Percentiles rank a stretch among this genome's conserved stretches.
These are phyloP conservation scores for Euglossa dilemma DNA, from an alignment of 1,140 invertebrate genomes.

Conservation along the genomic window DNA sequence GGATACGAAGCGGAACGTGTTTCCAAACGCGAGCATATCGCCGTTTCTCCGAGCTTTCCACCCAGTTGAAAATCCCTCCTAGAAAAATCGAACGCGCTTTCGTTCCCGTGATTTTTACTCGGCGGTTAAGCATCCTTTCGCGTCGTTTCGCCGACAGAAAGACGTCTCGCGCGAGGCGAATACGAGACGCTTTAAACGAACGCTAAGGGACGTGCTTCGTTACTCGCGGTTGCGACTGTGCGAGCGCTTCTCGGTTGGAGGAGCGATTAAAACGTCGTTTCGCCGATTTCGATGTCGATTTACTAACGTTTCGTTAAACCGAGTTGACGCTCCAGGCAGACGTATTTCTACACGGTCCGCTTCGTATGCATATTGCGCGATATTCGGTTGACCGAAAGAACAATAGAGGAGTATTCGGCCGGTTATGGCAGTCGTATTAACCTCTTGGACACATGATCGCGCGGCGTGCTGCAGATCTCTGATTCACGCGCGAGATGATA, in stretches of 20 bases:
- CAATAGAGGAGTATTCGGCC: neutral
- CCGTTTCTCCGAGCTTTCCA: accelerated
- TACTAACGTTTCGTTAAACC: slow-evolving; percentile 7
- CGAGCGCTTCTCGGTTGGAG: neutral
- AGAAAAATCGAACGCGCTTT: neutral
- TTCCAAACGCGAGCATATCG: neutral
- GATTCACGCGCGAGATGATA: neutral
- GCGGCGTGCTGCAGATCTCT: neutral
- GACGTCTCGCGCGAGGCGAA: neutral
- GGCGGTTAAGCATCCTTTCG: no score
- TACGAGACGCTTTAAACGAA: neutral
- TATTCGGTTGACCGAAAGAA: neutral
- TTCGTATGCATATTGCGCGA: neutral
- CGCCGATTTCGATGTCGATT: neutral
- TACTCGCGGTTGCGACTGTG: no score
- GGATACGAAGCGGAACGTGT: neutral
- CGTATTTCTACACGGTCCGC: neutral
- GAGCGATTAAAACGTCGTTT: neutral
- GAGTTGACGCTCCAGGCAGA: neutral
- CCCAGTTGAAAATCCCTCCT: accelerated
- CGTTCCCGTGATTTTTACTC: neutral
- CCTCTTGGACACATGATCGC: neutral
- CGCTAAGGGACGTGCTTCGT: neutral
- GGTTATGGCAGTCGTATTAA: neutral
- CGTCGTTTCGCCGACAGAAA: neutral